A percentile compares a stretch with the other conserved stretches of the same genome.
phyloP scores from a whole-genome alignment of 2,888 invertebrate genomes.

The Lissonota sp. region DNA sequence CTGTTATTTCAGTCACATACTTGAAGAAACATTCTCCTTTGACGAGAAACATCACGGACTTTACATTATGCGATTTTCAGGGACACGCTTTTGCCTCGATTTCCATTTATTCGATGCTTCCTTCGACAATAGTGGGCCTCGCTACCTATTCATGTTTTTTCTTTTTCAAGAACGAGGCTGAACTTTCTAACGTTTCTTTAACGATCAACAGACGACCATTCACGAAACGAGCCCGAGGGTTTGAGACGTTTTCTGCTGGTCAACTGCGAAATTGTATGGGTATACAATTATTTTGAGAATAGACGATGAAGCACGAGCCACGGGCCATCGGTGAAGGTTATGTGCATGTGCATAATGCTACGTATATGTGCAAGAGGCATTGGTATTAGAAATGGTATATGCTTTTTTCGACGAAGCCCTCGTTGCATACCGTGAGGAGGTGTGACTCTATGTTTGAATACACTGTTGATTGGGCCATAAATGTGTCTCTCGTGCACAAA shows the following conservation, averaged over 20 bases:
- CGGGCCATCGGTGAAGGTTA: constrained; percentile 31
- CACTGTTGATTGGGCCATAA: constrained; percentile 83
- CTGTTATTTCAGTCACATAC: constrained; percentile 65
- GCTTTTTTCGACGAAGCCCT: constrained; percentile 69
- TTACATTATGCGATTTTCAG: constrained; percentile 7
- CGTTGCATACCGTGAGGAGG: constrained; percentile 72
- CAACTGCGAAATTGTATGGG: constrained; percentile 48
- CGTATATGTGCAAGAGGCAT: constrained; percentile 11
- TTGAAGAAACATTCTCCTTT: not conserved
- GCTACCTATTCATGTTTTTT: not conserved
- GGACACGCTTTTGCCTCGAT: constrained; percentile 13
- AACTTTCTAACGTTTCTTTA: constrained; percentile 51
- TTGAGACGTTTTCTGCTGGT: constrained; percentile 5
- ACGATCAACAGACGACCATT: constrained; percentile 44
- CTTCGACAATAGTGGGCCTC: not conserved
- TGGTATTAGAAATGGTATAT: constrained; percentile 37
- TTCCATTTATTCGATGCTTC: constrained; percentile 9
- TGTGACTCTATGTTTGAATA: constrained; percentile 83
- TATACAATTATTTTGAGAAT: constrained; percentile 39
- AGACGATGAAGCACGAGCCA: constrained; percentile 53
- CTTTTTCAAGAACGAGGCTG: constrained; percentile 3
- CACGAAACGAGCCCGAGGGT: constrained; percentile 13
- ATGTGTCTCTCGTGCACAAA: constrained; percentile 81
- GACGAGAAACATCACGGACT: not conserved
- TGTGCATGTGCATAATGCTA: constrained; percentile 3